Evolutionary conservation across 2,113 vertebrate species (phyloP).

Genomic region (Acrocephalus kingi): DNA sequence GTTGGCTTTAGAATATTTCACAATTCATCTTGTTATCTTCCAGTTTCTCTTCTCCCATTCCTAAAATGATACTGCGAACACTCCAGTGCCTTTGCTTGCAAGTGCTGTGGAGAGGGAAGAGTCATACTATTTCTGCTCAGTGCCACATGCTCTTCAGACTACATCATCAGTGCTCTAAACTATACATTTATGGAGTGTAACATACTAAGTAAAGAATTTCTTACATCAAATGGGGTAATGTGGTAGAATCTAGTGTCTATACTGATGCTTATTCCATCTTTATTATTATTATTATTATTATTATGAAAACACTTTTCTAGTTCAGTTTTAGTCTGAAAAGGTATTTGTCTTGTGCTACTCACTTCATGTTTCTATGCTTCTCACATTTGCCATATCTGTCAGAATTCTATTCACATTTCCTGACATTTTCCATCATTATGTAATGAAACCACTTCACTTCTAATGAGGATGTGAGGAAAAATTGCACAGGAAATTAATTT

Average conservation of each 20-base stretch:
- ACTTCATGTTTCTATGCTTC: background rate
- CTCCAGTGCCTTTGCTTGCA: background rate
- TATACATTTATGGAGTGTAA: background rate
- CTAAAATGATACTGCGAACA: background rate
- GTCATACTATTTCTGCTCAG: background rate
- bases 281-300: background rate
- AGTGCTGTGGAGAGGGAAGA: background rate
- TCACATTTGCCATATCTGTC: background rate
- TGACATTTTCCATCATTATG: slow-evolving; percentile 33
- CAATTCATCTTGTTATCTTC: background rate
- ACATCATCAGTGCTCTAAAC: background rate
- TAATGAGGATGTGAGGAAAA: slow-evolving; percentile 34
- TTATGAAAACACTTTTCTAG: background rate
- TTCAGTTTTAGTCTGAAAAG: background rate
- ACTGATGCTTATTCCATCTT: background rate
- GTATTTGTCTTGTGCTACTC: background rate
- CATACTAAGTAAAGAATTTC: background rate
- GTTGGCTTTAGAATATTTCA: background rate
- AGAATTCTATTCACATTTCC: background rate
- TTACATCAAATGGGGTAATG: background rate
- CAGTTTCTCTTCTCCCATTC: background rate
- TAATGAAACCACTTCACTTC: slow-evolving; percentile 17
- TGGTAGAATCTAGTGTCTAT: background rate
- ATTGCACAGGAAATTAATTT: slow-evolving; percentile 10
- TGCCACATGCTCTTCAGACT: background rate